Evolutionary conservation across 92 coral and sea anemone genomes (phyloP), one percentile per base, ranked within the genome.

Genomic region (Paragorgia papillata): DNA sequence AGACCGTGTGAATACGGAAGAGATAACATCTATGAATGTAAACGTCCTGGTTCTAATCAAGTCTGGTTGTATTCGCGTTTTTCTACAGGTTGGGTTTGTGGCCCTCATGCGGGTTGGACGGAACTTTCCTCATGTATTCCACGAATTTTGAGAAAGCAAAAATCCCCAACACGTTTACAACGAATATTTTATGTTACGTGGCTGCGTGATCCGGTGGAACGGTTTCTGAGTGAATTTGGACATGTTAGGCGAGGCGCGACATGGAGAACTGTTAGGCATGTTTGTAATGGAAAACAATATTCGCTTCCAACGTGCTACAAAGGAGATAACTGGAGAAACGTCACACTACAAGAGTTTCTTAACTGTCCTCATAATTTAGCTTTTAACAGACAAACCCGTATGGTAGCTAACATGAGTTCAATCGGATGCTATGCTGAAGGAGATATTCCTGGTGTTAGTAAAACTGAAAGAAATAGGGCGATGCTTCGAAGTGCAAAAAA

Each of bases 21-120:
- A 70, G 77, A 70, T 70, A 70, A 70, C 53, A 54, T 70, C 44
- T 75, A 39, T 43, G 77, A 70, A 50, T 70, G 77, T 35, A 70
- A 70, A 53, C 77, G 77, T 25, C 77, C 77, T 70, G 77, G 62
- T 50, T 70, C 77, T 20, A 70, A 70, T 49, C 77, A 70, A 70
- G 21, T 70, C 37, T 70, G 77, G 77, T 32, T 70, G 30, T 70
- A 70, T n/a, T 70, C 77, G 5, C 62, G 77, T 30, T 70, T 25
- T 70, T 70, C 77, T n/a, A 70, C 77, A 29, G 77, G 77, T 17
- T 70, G 77, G 77, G 33, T 70, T 26, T 70, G 77, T 70, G 77
- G 77, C 33, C 62, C 62, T 19, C 77, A 70, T 33, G 55, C 77
- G 1, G 77, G 77, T 24, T 70, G 35, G 41, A 70, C 77, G 1